Conservation (phyloP, 2,797 vertebrate species). For the Dipus sagitta region DNA sequence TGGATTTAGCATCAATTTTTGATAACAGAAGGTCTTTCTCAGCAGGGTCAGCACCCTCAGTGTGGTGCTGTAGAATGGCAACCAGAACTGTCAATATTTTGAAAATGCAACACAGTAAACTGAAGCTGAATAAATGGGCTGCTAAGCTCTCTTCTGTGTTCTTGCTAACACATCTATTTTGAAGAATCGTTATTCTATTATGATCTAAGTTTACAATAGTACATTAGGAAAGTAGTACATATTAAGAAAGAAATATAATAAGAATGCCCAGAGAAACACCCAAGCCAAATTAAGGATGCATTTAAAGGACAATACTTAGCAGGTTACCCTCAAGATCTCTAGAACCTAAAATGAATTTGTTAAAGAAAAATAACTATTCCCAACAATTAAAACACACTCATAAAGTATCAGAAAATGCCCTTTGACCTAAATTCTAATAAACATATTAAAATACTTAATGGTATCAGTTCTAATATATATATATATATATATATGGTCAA, state of each 20-base stretch:
- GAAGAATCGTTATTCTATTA: neutral
- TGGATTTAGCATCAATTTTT: slow-evolving; percentile 75
- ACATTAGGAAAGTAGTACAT: neutral
- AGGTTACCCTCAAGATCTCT: neutral
- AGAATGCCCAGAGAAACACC: neutral
- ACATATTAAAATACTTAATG: neutral
- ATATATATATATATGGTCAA: neutral
- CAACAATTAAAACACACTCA: neutral
- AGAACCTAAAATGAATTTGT: neutral
- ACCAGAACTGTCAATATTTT: slow-evolving; percentile 62
- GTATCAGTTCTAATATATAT: fast-evolving
- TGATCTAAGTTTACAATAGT: neutral
- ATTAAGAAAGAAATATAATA: neutral
- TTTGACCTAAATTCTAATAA: neutral
- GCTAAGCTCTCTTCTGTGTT: neutral
- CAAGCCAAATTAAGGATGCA: neutral
- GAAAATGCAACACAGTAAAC: slow-evolving; percentile 61
- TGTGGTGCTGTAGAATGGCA: neutral
- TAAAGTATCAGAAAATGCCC: neutral
- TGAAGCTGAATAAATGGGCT: slow-evolving; percentile 21
- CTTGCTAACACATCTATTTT: neutral
- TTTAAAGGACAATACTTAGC: neutral
- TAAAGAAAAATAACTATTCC: neutral
- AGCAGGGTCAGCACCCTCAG: slow-evolving; percentile 15
- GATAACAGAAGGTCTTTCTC: slow-evolving; percentile 76